phyloP scores from a whole-genome alignment of 1,140 invertebrate species.

The Pomacea maculata region DNA sequence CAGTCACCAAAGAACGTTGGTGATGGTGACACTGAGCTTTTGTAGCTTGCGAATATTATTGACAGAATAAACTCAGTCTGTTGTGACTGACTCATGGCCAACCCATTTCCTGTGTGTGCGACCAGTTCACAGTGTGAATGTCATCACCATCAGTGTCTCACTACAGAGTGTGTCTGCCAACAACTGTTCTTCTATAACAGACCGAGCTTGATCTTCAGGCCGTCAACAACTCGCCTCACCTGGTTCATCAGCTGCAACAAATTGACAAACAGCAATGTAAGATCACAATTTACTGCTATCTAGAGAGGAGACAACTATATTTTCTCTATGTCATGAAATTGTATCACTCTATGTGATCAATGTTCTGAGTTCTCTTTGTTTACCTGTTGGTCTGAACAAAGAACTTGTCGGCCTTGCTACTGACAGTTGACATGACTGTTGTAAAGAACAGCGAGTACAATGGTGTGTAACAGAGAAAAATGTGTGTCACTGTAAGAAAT shows the following conservation, averaged over 20 bases:
- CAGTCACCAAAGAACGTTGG: no score
- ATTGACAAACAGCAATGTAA: background rate
- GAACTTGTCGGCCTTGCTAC: background rate
- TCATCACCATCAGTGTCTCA: background rate
- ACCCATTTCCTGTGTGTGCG: background rate
- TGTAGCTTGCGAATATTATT: no score
- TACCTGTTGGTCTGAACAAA: no score
- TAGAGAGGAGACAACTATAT: background rate
- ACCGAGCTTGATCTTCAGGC: background rate
- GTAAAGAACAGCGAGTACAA: no score
- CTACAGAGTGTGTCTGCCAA: no score
- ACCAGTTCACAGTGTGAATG: background rate
- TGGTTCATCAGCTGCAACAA: background rate
- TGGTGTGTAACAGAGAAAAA: no score
- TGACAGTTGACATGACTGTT: background rate
- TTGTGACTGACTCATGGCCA: background rate
- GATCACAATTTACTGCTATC: background rate
- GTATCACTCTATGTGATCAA: background rate
- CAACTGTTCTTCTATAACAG: background rate
- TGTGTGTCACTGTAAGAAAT: no score
- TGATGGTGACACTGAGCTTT: no score
- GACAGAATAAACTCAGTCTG: background rate
- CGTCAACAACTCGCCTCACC: background rate
- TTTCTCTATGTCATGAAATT: slow-evolving; percentile 6
- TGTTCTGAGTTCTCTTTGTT: background rate